A percentile compares a stretch with the other conserved stretches of the same genome.
These are phyloP conservation scores for Chaetogeoica ovagalla DNA, from an alignment of 2,888 invertebrate species.

Conservation along the genomic window DNA sequence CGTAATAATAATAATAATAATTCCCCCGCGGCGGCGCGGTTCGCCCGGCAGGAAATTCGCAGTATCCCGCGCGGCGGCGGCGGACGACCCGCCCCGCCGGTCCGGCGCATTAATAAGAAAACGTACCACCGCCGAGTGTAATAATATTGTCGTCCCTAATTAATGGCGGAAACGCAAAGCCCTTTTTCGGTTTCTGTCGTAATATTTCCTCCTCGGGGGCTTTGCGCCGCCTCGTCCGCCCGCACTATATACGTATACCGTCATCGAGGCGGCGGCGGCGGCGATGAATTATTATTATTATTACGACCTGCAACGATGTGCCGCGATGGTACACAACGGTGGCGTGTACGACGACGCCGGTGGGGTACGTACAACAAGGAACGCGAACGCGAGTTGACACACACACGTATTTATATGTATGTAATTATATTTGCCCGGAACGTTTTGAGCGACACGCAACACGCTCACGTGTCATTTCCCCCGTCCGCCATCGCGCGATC, in stretches of 20 bases:
- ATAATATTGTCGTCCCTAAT: constrained; percentile 55
- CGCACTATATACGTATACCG: background rate
- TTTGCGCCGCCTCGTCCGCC: constrained; percentile 47
- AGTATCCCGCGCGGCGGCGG: constrained; percentile 12
- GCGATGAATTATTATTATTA: constrained; percentile 51
- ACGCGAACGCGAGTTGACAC: too few relatives aligned
- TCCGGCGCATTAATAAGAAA: constrained; percentile 45
- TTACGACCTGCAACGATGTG: too few relatives aligned
- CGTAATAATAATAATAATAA: constrained; percentile 1
- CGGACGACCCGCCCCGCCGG: background rate
- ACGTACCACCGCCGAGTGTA: constrained; percentile 44
- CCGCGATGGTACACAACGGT: too few relatives aligned
- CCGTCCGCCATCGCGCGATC: too few relatives aligned
- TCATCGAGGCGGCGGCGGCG: constrained; percentile 13
- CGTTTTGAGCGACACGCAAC: too few relatives aligned
- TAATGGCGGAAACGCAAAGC: constrained; percentile 40
- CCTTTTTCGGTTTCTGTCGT: constrained; percentile 53
- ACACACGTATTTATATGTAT: too few relatives aligned
- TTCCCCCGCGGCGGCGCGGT: background rate
- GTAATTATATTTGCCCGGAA: too few relatives aligned
- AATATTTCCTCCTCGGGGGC: constrained; percentile 48
- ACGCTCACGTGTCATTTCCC: too few relatives aligned
- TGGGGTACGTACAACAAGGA: too few relatives aligned
- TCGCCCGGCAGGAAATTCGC: too few relatives aligned
- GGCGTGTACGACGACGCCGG: too few relatives aligned